Evolutionary conservation across 2,113 vertebrate species (phyloP), one percentile per base, ranked within the genome.

Genomic region (Prunella fulvescens): DNA sequence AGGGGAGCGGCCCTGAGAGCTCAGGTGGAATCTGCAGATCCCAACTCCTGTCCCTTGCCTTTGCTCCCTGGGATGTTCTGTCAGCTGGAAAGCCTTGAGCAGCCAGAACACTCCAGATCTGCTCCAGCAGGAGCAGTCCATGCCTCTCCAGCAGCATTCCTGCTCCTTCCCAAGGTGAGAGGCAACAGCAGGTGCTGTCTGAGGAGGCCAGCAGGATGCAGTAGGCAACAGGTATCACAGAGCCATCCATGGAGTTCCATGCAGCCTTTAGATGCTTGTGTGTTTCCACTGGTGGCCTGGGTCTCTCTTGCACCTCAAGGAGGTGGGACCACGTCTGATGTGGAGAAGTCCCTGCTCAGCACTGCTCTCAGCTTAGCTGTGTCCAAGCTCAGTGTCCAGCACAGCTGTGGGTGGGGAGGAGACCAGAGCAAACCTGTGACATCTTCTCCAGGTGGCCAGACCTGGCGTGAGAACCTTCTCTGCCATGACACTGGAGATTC

Each of bases 351-450:
- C 37, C 54, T n/a, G 39, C 60, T 14, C 24, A 42, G 42, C 0
- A 2, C 72, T 65, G 71, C 61, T 50, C 51, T 29, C 65, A 2
- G 2, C 15, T 29, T 42, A 23, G 64, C 31, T 19, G 16, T 65
- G 70, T 15, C 37, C 37, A 37, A 37, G 37, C 37, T 37, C 37
- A 37, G 16, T 65, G 70, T 15, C 56, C 56, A 1, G 33, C 45
- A 73, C 26, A 65, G 51, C 51, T 48, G 51, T 33, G 8, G 16
- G 42, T 0, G 0, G 10, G 20, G 45, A 18, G 19, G 39, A 35
- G n/a, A 48, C 12, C 7, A 0, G 35, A 31, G 35, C 28, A 72
- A 76, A 57, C 39, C 62, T 37, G 25, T 0, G 0, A 16, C 35
- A 37, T 28, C 53, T 28, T 19, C 20, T 33, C 53, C 4, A 7